A percentile compares a stretch with the other conserved stretches of the same genome.
Conservation (phyloP, 2,113 vertebrate genomes). For the Cyprinus carpio region DNA sequence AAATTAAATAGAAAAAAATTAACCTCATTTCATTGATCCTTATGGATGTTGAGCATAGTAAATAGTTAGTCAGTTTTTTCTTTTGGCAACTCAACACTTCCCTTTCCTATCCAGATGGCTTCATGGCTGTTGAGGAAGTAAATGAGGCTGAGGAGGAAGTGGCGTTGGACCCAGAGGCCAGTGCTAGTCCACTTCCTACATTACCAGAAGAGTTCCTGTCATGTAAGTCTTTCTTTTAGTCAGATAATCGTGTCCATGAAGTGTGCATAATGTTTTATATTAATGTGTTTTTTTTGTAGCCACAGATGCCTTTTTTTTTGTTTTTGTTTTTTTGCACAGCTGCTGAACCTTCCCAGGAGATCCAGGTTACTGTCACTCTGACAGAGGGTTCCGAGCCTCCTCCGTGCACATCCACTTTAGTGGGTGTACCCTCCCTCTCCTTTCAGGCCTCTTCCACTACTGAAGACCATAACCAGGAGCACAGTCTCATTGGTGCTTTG, state of each 20-base stretch:
- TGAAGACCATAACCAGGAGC: conserved; percentile 57
- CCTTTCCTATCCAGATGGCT: conserved; percentile 48
- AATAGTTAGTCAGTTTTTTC: background rate
- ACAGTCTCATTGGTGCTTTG: conserved; percentile 55
- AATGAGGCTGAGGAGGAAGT: conserved; percentile 40
- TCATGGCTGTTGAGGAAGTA: conserved; percentile 47
- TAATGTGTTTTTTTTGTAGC: background rate
- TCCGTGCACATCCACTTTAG: conserved; percentile 30
- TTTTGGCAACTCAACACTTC: background rate
- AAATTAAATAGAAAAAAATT: background rate
- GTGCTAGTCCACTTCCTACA: conserved; percentile 25
- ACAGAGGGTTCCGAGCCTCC: conserved; percentile 46
- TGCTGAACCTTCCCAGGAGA: conserved; percentile 57
- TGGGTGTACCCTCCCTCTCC: conserved; percentile 64
- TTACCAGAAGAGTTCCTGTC: conserved; percentile 49
- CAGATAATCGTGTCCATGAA: background rate
- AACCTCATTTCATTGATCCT: background rate
- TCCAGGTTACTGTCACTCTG: conserved; percentile 60
- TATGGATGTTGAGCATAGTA: background rate
- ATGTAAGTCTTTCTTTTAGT: conserved; percentile 41
- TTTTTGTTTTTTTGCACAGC: conserved; percentile 29
- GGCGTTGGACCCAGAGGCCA: conserved; percentile 9
- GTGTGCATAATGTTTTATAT: background rate
- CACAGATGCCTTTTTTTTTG: background rate
- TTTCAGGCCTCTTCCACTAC: conserved; percentile 54